These are phyloP conservation scores for Oscheius myriophilus DNA, from an alignment of 2,888 invertebrate species.

Conservation along the genomic window DNA sequence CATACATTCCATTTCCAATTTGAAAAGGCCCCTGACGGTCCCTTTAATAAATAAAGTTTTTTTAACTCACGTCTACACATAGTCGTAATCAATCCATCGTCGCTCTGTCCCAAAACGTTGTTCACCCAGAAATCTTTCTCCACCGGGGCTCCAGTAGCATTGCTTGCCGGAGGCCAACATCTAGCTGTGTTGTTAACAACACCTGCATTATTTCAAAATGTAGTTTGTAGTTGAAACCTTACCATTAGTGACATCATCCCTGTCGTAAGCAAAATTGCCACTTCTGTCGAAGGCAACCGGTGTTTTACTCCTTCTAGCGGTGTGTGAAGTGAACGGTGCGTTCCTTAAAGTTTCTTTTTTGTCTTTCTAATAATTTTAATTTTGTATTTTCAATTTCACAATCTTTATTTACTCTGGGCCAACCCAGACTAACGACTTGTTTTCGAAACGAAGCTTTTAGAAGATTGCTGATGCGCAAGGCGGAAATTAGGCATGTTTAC, in stretches of 20 bases:
- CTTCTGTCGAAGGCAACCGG: conserved; percentile 35
- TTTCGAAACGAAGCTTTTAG: no score
- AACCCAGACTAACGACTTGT: no score
- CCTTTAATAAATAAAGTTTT: no score
- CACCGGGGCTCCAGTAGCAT: conserved; percentile 36
- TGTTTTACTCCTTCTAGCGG: conserved; percentile 48
- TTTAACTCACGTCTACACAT: conserved; percentile 48
- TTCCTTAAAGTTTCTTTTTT: conserved; percentile 29
- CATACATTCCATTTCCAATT: no score
- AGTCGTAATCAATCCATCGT: conserved; percentile 49
- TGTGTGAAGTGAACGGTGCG: conserved; percentile 50
- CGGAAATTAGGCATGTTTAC: no score
- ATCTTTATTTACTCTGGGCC: no score
- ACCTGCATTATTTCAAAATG: conserved; percentile 15
- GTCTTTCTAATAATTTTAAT: neutral
- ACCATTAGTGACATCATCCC: conserved; percentile 28
- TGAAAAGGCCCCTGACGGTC: no score
- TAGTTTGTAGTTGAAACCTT: no score
- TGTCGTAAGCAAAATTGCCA: conserved; percentile 33
- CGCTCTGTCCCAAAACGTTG: conserved; percentile 32
- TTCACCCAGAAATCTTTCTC: conserved; percentile 42
- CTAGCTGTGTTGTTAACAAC: conserved; percentile 39
- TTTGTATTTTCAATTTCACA: no score
- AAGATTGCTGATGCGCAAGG: no score
- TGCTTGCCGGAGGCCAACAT: conserved; percentile 51